Conservation (phyloP, 2,888 invertebrate species). For the Amphipoea oculea region DNA sequence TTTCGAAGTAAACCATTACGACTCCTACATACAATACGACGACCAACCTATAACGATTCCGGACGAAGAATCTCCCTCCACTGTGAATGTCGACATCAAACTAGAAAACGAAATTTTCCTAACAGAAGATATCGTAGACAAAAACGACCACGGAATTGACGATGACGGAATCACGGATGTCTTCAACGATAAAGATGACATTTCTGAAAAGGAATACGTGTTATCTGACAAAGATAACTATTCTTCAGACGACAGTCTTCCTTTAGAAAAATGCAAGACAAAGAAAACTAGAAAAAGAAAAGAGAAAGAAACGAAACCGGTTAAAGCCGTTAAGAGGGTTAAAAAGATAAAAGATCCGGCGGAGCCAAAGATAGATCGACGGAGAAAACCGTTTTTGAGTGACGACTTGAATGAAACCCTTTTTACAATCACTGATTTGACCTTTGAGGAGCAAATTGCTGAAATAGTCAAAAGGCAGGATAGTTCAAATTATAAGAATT, state of each 20-base stretch:
- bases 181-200: constrained; percentile 23
- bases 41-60: background rate
- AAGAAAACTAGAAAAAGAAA: constrained; percentile 65
- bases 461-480: constrained; percentile 84
- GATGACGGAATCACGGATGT: constrained; percentile 17
- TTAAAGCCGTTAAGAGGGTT: constrained; percentile 42
- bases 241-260: constrained; percentile 79
- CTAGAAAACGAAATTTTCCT: constrained; percentile 67
- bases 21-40: constrained; percentile 61
- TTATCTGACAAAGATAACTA: constrained; percentile 63
- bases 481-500: constrained; percentile 82
- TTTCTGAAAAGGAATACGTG: constrained; percentile 22
- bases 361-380: constrained; percentile 80
- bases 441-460: constrained; percentile 81
- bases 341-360: constrained; percentile 56
- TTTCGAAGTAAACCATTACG: constrained; percentile 67
- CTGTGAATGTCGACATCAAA: constrained; percentile 61
- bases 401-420: constrained; percentile 83
- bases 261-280: constrained; percentile 70
- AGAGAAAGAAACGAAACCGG: constrained; percentile 10
- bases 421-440: constrained; percentile 81
- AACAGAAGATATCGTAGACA: constrained; percentile 50
- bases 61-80: constrained; percentile 27
- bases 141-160: constrained; percentile 27
- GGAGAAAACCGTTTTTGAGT: constrained; percentile 83